These are phyloP conservation scores for Chelon auratus DNA, from an alignment of 2,797 vertebrate genomes.

Conservation along the genomic window DNA sequence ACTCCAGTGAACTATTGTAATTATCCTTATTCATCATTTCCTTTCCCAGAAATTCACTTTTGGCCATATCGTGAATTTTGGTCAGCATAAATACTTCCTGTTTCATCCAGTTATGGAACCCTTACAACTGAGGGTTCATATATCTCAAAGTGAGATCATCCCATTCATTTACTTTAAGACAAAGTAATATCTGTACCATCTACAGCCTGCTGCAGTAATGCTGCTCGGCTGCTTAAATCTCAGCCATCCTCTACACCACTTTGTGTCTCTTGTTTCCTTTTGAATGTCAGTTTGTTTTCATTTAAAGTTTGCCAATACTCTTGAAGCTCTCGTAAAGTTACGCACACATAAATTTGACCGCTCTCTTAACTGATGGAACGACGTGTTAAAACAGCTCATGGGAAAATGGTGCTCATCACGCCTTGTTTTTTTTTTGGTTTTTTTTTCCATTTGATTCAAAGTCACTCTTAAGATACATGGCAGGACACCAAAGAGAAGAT, in stretches of 20 bases:
- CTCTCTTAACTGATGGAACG: neutral
- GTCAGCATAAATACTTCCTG: too few species aligned
- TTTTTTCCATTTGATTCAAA: neutral
- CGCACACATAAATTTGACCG: neutral
- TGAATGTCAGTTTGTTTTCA: neutral
- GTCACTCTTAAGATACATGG: constrained; percentile 6
- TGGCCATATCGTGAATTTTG: neutral
- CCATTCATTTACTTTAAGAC: neutral
- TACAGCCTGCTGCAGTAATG: neutral
- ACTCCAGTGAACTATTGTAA: too few species aligned
- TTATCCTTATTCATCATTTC: neutral
- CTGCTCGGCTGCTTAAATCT: neutral
- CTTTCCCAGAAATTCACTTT: neutral
- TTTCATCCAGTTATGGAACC: neutral
- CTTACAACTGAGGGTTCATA: neutral
- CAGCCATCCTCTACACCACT: neutral
- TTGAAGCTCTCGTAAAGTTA: neutral
- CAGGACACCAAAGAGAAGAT: neutral
- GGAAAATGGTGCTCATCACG: constrained; percentile 12
- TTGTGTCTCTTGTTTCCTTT: neutral
- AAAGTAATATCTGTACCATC: neutral
- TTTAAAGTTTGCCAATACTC: constrained; percentile 1
- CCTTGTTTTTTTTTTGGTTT: neutral
- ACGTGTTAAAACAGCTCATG: constrained; percentile 4
- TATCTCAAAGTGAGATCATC: neutral